Evolutionary conservation across 1,140 invertebrate species (phyloP), one percentile per base, ranked within the genome.

Genomic region (Drosophila triauraria): DNA sequence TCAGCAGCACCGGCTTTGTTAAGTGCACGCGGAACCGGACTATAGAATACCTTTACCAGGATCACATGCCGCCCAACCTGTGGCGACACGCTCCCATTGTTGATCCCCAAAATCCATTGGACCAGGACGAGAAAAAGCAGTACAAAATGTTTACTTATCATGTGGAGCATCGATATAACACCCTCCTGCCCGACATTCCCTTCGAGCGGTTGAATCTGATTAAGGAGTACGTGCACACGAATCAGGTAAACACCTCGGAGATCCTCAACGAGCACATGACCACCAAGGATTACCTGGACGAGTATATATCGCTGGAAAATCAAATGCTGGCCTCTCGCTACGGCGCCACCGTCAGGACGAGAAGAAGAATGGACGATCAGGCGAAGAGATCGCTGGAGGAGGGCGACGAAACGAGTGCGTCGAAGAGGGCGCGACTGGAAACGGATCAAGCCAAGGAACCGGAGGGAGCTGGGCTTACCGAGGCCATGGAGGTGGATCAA

Each of bases 121-220:
- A 92, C 2, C 38, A 42, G 13, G 91, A 92, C 42, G 83, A 91
- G 6, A 92, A 92, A 59, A 81, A 91, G 35, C 91, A 92, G 40
- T 92, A 92, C 44, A 90, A 92, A 50, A 17, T 92, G n/a, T 92
- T 87, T 27, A 84, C 91, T 2, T 90, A 92, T 38, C 82, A 91
- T 59, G 72, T 88, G 0, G 91, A 92, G 68, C 91, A 91, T 46
- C 75, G 91, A 25, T 92, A 92, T 25, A 92, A 92, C 44, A 92
- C 91, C 0, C 75, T 92, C 0, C 57, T 92, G 25, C 78, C 83
- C 0, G 91, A 92, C 53, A 92, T 92, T 46, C 83, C 86, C 3
- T 92, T 92, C 20, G 75, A 88, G 20, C 70, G 92, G 3, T 58
- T 92, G 7, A 91, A 84, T 69, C 65, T 91, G 20, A 86, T 92